Conservation (phyloP, 2,113 vertebrate genomes). For the Oophaga pumilio region DNA sequence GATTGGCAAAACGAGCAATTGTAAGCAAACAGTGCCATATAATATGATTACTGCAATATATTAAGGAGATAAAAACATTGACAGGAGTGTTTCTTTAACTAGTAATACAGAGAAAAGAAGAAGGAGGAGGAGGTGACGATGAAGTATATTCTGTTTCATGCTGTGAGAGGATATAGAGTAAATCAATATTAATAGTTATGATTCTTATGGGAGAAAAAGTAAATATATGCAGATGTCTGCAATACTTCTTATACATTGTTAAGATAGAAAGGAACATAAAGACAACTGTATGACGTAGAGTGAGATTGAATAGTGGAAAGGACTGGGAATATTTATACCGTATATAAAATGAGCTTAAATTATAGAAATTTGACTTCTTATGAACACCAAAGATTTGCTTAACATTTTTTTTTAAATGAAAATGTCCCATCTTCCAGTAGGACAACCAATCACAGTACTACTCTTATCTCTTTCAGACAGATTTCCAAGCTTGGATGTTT, state of each 20-base stretch:
- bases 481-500: slow-evolving; percentile 5
- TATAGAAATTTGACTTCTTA: not conserved
- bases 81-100: too few relatives aligned
- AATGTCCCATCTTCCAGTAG: slow-evolving; percentile 12
- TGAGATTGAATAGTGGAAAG: not conserved
- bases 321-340: not conserved
- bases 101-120: too few relatives aligned
- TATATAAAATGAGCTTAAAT: not conserved
- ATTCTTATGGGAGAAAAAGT: too few relatives aligned
- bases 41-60: too few relatives aligned
- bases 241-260: not conserved
- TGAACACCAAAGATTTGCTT: not conserved
- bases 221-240: too few relatives aligned
- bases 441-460: not conserved
- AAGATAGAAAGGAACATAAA: not conserved
- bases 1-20: too few relatives aligned
- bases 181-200: too few relatives aligned
- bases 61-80: too few relatives aligned
- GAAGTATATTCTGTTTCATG: too few relatives aligned
- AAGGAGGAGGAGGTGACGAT: too few relatives aligned
- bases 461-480: slow-evolving; percentile 34
- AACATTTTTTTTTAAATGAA: not conserved
- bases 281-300: not conserved
- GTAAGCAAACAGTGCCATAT: too few relatives aligned
- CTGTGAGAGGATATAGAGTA: too few relatives aligned